Percentiles rank a stretch among this genome's conserved stretches.
Conservation (phyloP, 1,140 invertebrate genomes). For the Drosophila albomicans region DNA sequence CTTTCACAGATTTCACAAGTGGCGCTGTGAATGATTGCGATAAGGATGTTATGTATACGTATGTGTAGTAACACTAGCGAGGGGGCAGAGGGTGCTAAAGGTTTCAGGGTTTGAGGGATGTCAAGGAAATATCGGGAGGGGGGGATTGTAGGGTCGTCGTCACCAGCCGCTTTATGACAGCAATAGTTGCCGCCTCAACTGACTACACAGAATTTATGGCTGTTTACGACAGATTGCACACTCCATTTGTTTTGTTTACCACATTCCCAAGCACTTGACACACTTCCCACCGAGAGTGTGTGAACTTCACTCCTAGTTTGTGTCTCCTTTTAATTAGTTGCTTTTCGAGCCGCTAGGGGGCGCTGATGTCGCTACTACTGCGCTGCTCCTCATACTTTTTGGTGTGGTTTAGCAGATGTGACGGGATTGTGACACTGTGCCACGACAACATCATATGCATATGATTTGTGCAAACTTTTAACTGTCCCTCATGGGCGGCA, state of each 20-base stretch:
- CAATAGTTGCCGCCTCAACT: conserved; percentile 59
- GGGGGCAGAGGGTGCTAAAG: conserved; percentile 10
- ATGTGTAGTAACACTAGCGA: conserved; percentile 1
- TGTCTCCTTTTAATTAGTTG: conserved; percentile 52
- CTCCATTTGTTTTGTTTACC: conserved; percentile 82
- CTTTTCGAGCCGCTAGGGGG: conserved; percentile 37
- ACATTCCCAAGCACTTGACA: conserved; percentile 73
- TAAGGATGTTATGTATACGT: conserved; percentile 53
- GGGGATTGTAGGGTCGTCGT: background rate
- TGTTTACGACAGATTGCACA: conserved; percentile 83
- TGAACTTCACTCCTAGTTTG: conserved; percentile 31
- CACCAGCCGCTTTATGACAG: conserved; percentile 61
- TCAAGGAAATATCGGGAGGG: no score
- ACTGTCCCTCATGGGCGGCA: conserved; percentile 36
- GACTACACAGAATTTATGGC: conserved; percentile 73
- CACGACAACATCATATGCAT: conserved; percentile 74
- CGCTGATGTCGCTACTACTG: conserved; percentile 3
- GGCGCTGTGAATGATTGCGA: conserved; percentile 78
- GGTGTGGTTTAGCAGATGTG: conserved; percentile 30
- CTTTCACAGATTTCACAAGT: conserved; percentile 68
- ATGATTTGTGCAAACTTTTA: conserved; percentile 77
- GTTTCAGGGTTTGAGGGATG: background rate
- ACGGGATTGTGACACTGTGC: conserved; percentile 48
- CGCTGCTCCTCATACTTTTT: conserved; percentile 27
- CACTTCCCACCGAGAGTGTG: conserved; percentile 41